A percentile compares a stretch with the other conserved stretches of the same genome.
Evolutionary conservation across 2,888 invertebrate genomes (phyloP).

Genomic region (Epinotia brunnichana): DNA sequence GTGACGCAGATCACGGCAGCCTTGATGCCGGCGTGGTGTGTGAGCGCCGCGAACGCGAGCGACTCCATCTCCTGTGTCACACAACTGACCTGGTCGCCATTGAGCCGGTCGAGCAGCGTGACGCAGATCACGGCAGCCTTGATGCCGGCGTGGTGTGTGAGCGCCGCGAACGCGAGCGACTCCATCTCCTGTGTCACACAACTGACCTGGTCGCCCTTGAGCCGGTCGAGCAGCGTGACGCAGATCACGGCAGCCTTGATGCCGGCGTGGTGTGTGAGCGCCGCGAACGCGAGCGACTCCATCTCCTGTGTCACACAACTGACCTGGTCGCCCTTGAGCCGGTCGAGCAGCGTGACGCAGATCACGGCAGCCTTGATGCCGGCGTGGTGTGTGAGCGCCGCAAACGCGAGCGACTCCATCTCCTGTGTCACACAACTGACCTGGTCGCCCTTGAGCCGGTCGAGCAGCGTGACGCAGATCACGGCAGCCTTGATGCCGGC

Average conservation of each 20-base stretch:
- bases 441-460: conserved; percentile 97
- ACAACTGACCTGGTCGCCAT: too few species aligned
- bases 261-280: conserved; percentile 86
- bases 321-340: conserved; percentile 90
- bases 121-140: too few species aligned
- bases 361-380: conserved; percentile 1
- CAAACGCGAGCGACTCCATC: too few species aligned
- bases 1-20: conserved; percentile 89
- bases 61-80: too few species aligned
- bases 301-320: conserved; percentile 67
- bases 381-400: background rate
- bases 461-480: conserved; percentile 95
- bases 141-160: too few species aligned
- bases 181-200: too few species aligned
- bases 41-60: too few species aligned
- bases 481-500: conserved; percentile 96
- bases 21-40: conserved; percentile 92
- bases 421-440: conserved; percentile 69
- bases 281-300: conserved; percentile 79
- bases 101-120: too few species aligned
- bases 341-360: background rate
- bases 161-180: too few species aligned
- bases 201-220: conserved; percentile 86
- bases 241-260: background rate
- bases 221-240: background rate